Conservation (phyloP, 1,140 invertebrate genomes). For the Scaptomyza pallida region DNA sequence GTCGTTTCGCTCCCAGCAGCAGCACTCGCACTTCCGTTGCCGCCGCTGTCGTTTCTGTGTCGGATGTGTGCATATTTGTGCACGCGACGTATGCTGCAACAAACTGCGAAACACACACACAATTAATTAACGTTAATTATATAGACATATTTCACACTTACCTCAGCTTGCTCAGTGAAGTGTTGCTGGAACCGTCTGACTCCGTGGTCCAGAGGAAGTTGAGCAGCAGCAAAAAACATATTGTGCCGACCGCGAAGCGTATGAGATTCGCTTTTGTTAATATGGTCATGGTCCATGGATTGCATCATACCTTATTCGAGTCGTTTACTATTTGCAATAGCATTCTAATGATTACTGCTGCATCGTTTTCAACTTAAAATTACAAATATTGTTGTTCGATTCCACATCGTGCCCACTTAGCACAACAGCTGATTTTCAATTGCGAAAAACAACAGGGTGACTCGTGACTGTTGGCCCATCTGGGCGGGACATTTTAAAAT, state of each 20-base stretch:
- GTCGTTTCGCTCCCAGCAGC: constrained; percentile 12
- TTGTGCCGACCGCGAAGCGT: constrained; percentile 61
- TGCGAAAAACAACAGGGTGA: constrained; percentile 33
- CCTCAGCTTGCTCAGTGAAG: constrained; percentile 73
- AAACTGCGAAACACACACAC: too few relatives aligned
- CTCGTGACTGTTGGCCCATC: neutral
- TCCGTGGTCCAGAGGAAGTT: constrained; percentile 67
- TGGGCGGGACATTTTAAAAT: constrained; percentile 16
- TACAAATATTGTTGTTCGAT: constrained; percentile 40
- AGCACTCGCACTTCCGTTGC: neutral
- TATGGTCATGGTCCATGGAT: constrained; percentile 64
- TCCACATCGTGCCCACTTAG: constrained; percentile 11
- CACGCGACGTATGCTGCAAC: constrained; percentile 66
- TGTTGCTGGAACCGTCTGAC: constrained; percentile 52
- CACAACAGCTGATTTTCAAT: constrained; percentile 32
- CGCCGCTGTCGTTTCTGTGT: constrained; percentile 43
- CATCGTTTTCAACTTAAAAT: constrained; percentile 19
- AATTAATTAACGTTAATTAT: constrained; percentile 1
- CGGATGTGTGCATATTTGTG: constrained; percentile 75
- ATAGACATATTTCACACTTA: constrained; percentile 6
- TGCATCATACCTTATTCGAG: constrained; percentile 62
- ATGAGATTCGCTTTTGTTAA: constrained; percentile 73
- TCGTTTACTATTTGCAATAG: constrained; percentile 30
- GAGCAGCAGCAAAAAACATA: constrained; percentile 68
- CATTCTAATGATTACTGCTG: constrained; percentile 41